Base-by-base conservation (phyloP, 2,888 invertebrate genomes). In the Eucera pruinosa region DNA sequence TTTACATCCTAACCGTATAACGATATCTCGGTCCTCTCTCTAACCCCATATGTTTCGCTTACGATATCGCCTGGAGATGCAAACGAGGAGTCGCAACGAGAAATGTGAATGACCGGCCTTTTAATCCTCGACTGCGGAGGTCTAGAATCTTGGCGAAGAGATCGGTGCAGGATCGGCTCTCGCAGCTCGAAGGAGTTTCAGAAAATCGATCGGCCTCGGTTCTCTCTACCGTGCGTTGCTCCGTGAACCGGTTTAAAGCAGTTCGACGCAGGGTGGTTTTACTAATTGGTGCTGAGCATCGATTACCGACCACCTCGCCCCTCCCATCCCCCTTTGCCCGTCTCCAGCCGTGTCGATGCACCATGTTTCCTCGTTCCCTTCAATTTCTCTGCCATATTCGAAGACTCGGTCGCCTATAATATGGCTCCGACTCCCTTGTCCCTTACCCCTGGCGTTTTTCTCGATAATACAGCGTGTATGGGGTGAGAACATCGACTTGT, bases 251-350 rank as follows among this genome's bases (percentile, higher is more conserved):
- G 87, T 88, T 84, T 82, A 85, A 80, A 83, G 85, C 84, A 81
- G 88, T 88, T 82, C 83, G 82, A 76, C 81, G 82, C 81, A 80
- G 87, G 88, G 85, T 88, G 87, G 87, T 87, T 89, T 89, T 89
- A 85, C 88, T 90, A 90, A 90, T 90, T 89, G 89, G 86, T 85
- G 85, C 86, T 85, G 83, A 85, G 86, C 88, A 89, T 88, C 87
- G 87, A 90, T 89, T 89, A 89, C 86, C 84, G 77, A 79, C 81
- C 77, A 73, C 78, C 80, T 70, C 47, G 30, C 43, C 18, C 50
- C 54, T 27, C 33, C 68, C 43, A 20, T 25, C 33, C n/a, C 23
- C 66, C 20, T 20, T 30, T 45, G 39, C 57, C 57, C 23, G 36
- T 20, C 25, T 33, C 41, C 58, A 25, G 36, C 58, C 50, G 36